A percentile compares a stretch with the other conserved stretches of the same genome.
Conservation (phyloP, 1,140 invertebrate genomes). For the Diachasma alloeum region DNA sequence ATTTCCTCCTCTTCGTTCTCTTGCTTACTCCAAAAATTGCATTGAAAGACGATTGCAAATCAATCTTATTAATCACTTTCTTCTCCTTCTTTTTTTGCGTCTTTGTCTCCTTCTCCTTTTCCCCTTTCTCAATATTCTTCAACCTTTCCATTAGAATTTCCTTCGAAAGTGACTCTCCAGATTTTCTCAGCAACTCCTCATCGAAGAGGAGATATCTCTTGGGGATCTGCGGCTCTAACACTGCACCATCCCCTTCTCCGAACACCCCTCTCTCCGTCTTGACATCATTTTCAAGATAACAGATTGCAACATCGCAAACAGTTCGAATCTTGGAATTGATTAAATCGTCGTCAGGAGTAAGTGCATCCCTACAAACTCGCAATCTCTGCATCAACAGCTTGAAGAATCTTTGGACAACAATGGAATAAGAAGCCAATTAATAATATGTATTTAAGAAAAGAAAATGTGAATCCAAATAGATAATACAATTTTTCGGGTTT, state of each 20-base stretch:
- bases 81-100: neutral
- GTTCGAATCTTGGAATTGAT: neutral
- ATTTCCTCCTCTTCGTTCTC: neutral
- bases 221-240: neutral
- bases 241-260: neutral
- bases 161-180: neutral
- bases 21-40: neutral
- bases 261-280: neutral
- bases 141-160: neutral
- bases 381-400: neutral
- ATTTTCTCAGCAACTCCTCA: neutral
- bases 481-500: no score
- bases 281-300: neutral
- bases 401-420: neutral
- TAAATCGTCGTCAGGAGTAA: neutral
- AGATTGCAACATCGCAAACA: neutral
- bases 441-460: neutral
- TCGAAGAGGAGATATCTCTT: neutral
- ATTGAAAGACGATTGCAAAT: neutral
- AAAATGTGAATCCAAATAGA: neutral
- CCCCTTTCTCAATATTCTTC: neutral
- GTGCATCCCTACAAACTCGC: neutral
- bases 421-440: neutral
- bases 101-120: neutral
- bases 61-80: neutral